Conservation (phyloP, 1,140 invertebrate genomes). For the Aphaenogaster ashmeadi region DNA sequence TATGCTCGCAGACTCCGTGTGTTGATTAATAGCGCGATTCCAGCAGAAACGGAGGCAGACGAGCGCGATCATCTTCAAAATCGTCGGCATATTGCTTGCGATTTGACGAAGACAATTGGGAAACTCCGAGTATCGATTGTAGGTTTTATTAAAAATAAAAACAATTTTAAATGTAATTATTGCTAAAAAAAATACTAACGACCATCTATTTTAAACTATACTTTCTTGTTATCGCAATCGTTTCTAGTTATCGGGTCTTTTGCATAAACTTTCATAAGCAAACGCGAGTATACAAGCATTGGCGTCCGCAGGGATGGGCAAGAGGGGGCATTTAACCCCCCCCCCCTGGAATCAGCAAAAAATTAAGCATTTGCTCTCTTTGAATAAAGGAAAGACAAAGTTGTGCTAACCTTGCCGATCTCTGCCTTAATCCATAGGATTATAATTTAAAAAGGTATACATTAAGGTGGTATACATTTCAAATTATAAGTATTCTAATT, state of each 20-base stretch:
- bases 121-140: not conserved
- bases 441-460: too few relatives aligned
- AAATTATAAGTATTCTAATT: too few relatives aligned
- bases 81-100: not conserved
- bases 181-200: not conserved
- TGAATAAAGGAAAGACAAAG: too few relatives aligned
- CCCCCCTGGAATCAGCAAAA: too few relatives aligned
- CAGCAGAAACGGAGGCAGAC: slow-evolving; percentile 15
- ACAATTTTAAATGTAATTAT: not conserved
- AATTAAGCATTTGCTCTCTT: too few relatives aligned
- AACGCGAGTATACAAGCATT: not conserved
- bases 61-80: slow-evolving; percentile 6
- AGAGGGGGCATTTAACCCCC: too few relatives aligned
- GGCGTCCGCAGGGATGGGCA: too few relatives aligned
- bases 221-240: not conserved
- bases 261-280: not conserved
- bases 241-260: not conserved
- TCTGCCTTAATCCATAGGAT: too few relatives aligned
- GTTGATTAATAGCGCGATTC: slow-evolving; percentile 43
- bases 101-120: not conserved
- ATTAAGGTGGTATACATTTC: too few relatives aligned
- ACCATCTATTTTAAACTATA: not conserved
- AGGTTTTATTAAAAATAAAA: not conserved
- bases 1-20: slow-evolving; percentile 4
- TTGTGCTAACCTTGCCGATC: too few relatives aligned